Evolutionary conservation across 2,113 vertebrate species (phyloP).

Genomic region (Oncorhynchus tshawytscha): DNA sequence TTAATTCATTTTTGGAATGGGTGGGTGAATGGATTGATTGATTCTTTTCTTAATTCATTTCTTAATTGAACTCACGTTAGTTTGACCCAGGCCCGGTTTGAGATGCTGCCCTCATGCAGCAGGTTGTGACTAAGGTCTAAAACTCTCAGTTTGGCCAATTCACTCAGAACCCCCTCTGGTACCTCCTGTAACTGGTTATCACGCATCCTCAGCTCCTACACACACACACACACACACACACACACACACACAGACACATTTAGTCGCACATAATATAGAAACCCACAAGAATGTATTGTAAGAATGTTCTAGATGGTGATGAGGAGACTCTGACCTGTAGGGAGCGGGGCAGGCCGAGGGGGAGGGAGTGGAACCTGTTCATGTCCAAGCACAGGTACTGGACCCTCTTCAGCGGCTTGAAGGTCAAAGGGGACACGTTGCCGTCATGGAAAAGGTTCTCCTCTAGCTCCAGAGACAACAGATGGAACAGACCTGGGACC

Average conservation of each 20-base stretch:
- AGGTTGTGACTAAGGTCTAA: constrained; percentile 76
- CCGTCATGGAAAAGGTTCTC: constrained; percentile 70
- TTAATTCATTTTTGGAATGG: not conserved
- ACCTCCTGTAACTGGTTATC: constrained; percentile 69
- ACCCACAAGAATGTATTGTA: not conserved
- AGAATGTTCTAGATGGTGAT: not conserved
- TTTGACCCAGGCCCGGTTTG: constrained; percentile 58
- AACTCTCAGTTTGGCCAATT: constrained; percentile 56
- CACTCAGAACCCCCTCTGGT: constrained; percentile 59
- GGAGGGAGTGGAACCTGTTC: constrained; percentile 72
- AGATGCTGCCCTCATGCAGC: constrained; percentile 69
- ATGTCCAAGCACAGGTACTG: constrained; percentile 66
- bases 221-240: not conserved
- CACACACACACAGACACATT: constrained; percentile 1
- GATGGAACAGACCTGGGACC: constrained; percentile 66
- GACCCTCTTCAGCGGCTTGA: constrained; percentile 69
- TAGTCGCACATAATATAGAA: not conserved
- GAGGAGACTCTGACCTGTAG: constrained; percentile 67
- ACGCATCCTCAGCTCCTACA: constrained; percentile 72
- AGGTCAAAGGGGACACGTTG: constrained; percentile 63
- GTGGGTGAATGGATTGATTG: not conserved
- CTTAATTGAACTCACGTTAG: constrained; percentile 60
- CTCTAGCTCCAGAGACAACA: constrained; percentile 73
- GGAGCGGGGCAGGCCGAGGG: constrained; percentile 68
- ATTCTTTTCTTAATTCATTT: no score